Percentiles rank a stretch among this genome's conserved stretches.
phyloP scores from a whole-genome alignment of 2,113 vertebrate genomes.

The Syrrhaptes paradoxus region DNA sequence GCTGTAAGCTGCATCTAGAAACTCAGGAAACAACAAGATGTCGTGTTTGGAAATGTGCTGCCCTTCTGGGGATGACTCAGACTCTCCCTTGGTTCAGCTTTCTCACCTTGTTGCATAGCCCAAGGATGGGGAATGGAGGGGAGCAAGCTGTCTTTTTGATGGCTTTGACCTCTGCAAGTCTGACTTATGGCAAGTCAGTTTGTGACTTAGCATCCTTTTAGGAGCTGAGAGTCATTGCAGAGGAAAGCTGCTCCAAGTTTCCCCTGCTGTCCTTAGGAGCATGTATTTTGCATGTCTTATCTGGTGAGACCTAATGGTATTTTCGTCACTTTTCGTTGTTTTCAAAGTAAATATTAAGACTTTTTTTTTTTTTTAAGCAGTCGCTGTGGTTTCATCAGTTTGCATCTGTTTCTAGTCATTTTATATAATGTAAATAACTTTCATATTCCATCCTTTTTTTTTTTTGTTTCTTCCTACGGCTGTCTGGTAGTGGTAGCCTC shows the following conservation, averaged over 20 bases:
- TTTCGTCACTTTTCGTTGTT: not conserved
- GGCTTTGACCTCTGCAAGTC: not conserved
- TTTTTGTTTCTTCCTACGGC: not conserved
- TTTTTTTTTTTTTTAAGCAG: not conserved
- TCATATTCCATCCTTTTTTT: not conserved
- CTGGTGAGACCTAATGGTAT: not conserved
- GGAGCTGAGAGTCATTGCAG: not conserved
- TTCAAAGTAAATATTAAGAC: not conserved
- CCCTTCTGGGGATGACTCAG: not conserved
- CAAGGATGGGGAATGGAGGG: not conserved
- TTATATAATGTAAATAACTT: not conserved
- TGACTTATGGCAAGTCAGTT: not conserved
- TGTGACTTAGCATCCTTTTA: not conserved
- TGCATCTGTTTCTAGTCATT: not conserved
- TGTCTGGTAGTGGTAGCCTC: not conserved
- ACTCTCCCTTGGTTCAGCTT: not conserved
- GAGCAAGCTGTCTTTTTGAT: not conserved
- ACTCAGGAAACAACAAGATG: not conserved
- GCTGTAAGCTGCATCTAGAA: not conserved
- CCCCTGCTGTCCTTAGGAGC: not conserved
- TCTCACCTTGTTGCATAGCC: not conserved
- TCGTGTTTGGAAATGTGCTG: not conserved
- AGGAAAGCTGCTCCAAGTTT: not conserved
- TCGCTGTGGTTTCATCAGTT: not conserved
- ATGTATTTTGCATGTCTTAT: rapidly evolving